phyloP scores from a whole-genome alignment of 2,113 vertebrate genomes.

The Sitta europaea region DNA sequence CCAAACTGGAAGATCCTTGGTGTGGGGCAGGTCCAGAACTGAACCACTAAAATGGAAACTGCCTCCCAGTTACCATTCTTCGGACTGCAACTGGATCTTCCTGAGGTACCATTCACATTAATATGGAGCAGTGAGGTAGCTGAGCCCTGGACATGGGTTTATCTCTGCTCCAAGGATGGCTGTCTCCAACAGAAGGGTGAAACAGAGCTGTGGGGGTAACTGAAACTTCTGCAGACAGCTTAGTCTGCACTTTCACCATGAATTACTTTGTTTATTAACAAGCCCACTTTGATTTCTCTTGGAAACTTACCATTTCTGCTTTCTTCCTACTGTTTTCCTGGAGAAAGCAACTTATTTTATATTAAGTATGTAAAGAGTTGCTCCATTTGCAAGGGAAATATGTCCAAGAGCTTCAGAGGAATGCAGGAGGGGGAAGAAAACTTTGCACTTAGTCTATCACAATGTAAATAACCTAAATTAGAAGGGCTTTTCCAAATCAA shows the following conservation, averaged over 20 bases:
- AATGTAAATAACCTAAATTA: not conserved
- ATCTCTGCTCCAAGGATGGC: not conserved
- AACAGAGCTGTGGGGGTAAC: not conserved
- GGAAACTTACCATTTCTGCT: not conserved
- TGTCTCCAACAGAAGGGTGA: not conserved
- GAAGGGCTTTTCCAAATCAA: not conserved
- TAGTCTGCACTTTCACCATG: not conserved
- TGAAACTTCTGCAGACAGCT: not conserved
- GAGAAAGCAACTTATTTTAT: not conserved
- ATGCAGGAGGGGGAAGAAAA: not conserved
- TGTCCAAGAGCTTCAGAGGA: not conserved
- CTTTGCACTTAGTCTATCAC: not conserved
- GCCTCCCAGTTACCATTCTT: not conserved
- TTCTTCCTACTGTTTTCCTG: not conserved
- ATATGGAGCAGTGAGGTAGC: not conserved
- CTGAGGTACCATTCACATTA: not conserved
- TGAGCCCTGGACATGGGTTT: not conserved
- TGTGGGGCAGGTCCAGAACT: not conserved
- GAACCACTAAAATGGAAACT: not conserved
- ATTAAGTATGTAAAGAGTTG: not conserved
- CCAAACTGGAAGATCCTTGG: not conserved
- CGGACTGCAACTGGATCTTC: not conserved
- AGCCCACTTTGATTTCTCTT: not conserved
- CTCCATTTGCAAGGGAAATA: not conserved
- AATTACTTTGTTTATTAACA: not conserved